These are phyloP conservation scores for Geotrypetes seraphini DNA, from an alignment of 2,797 vertebrate species.

Conservation along the genomic window DNA sequence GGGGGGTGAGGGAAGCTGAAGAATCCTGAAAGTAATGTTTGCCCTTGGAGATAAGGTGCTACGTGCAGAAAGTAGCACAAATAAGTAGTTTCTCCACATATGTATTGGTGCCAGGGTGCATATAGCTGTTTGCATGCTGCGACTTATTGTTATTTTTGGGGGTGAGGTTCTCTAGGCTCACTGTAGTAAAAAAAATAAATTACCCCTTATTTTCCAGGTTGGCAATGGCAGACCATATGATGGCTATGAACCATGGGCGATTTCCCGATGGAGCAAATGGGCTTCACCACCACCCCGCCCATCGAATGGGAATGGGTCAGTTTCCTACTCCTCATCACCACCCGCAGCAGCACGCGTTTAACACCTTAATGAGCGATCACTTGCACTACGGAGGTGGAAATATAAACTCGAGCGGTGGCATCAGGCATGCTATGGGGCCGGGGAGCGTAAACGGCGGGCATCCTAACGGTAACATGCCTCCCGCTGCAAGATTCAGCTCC, in stretches of 20 bases:
- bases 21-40: no score
- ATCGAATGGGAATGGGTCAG: conserved; percentile 72
- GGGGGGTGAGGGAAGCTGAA: no score
- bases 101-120: no score
- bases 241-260: conserved; percentile 80
- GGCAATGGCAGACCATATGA: conserved; percentile 76
- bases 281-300: conserved; percentile 70
- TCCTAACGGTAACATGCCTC: conserved; percentile 55
- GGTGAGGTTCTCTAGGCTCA: no score
- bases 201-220: conserved; percentile 54
- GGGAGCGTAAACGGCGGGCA: conserved; percentile 61
- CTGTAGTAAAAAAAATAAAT: no score
- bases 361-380: conserved; percentile 68
- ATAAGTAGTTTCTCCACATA: no score
- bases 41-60: no score
- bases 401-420: conserved; percentile 58
- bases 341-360: conserved; percentile 66
- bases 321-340: conserved; percentile 65
- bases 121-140: no score
- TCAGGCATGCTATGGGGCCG: conserved; percentile 65
- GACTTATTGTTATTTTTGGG: no score
- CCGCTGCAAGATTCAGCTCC: conserved; percentile 59
- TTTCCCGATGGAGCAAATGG: conserved; percentile 69
- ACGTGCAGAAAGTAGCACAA: no score
- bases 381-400: conserved; percentile 67